These are phyloP conservation scores for Nematostella vectensis DNA, from an alignment of 92 coral and sea anemone genomes.

Conservation along the genomic window DNA sequence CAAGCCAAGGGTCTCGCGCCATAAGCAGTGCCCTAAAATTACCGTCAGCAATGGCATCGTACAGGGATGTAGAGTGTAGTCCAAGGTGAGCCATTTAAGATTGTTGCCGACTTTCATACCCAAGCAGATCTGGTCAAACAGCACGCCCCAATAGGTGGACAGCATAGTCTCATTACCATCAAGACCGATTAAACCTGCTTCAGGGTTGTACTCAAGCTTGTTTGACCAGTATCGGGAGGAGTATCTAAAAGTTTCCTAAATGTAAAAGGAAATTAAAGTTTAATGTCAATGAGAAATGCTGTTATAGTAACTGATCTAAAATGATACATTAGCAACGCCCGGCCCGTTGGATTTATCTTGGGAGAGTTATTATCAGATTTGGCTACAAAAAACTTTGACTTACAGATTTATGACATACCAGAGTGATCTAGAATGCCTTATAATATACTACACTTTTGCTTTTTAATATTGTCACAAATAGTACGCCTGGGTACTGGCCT, in stretches of 20 bases:
- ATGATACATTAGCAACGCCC: too few relatives aligned
- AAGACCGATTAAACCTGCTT: conserved; percentile 13
- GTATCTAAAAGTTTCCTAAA: conserved; percentile 16
- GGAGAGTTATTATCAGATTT: too few relatives aligned
- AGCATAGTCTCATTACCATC: conserved; percentile 16
- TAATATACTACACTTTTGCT: too few relatives aligned
- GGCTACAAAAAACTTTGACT: too few relatives aligned
- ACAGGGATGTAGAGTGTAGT: conserved; percentile 6
- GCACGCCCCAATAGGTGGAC: conserved; percentile 25
- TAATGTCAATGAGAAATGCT: too few relatives aligned
- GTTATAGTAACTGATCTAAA: too few relatives aligned
- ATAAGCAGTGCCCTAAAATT: not conserved
- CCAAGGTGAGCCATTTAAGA: not conserved
- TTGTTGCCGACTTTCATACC: conserved; percentile 9
- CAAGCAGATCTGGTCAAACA: conserved; percentile 20
- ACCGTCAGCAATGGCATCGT: conserved; percentile 14
- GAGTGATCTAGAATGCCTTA: too few relatives aligned
- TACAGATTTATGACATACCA: too few relatives aligned
- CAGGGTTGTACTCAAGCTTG: too few relatives aligned
- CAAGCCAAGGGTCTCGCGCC: conserved; percentile 1
- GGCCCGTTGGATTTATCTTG: too few relatives aligned
- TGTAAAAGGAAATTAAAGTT: not conserved
- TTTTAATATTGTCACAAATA: too few relatives aligned
- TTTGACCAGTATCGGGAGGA: conserved; percentile 7
- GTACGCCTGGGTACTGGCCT: too few relatives aligned